Evolutionary conservation across 1,140 invertebrate genomes (phyloP), one percentile per base, ranked within the genome.

Genomic region (Hypothenemus hampei): DNA sequence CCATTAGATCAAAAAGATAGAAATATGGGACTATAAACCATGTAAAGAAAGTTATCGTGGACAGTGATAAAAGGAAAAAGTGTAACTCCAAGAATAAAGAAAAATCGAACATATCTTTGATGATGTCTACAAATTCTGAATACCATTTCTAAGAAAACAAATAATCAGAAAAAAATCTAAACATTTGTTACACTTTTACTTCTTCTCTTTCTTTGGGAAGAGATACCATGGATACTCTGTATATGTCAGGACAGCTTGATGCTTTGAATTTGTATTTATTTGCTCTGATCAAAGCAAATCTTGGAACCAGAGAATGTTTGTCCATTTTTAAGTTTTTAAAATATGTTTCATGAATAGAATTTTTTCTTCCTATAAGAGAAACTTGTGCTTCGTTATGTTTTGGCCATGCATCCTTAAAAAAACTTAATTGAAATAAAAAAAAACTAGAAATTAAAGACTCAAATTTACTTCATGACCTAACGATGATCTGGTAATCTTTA

Each of bases 21-120:
- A 93, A 88, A 74, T 94, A 93, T 19, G 89, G 89, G 35, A 92
- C 86, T 60, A 93, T 91, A 67, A 91, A 91, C 86, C 88, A 94
- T 59, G 84, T 85, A 70, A 92, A 93, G 10, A 93, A 75, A 22
- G 92, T 78, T 57, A 92, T 84, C 48, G 91, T 93, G 1, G 88
- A 87, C 0, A 92, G 58, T 41, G 86, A 87, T 57, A 93, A 82
- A 3, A 93, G 73, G 31, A 89, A 74, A 67, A 91, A 93, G 48
- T 87, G 85, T 20, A 84, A 71, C 65, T 88, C 86, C 63, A 82
- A 73, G 66, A 92, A 89, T 67, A 90, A 80, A 8, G 84, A 81
- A 53, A 89, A 83, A 69, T 91, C 88, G 69, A 83, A 78, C 70
- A 91, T 83, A 35, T 83, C 82, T 51, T 80, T 79, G 21, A 88